Base-by-base conservation (phyloP, 1,140 invertebrate genomes). In the Pachyrhynchus sulphureomaculatus region DNA sequence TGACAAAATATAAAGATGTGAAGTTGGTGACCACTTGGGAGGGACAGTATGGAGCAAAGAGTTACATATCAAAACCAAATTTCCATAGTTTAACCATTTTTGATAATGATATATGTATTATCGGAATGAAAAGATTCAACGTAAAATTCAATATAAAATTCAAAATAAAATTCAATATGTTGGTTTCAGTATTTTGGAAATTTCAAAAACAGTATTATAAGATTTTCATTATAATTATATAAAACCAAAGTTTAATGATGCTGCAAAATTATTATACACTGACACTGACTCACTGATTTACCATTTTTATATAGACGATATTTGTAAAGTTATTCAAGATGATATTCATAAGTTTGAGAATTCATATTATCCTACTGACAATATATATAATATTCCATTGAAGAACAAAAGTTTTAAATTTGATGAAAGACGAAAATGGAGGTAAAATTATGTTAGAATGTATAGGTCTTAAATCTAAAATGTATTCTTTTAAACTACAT, bases 131-230 rank as follows among this genome's bases (percentile, higher is more conserved):
- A 33, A 41, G 21, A 44, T 6, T 18, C 9, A 64, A 71, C 56
- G 36, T 75, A 36, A 34, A 58, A 36, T 70, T 77, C 47, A 72
- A 78, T 66, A 79, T 78, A 70, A 76, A 76, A 0, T 72, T 78
- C n/a, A n/a, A n/a, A n/a, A n/a, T n/a, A n/a, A n/a, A n/a, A n/a
- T n/a, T n/a, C n/a, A n/a, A 18, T 75, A 75, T 26, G 24, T 26
- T 4, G 24, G 24, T 4, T 26, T 26, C 24, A 4, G 3, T 26
- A 26, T 26, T 26, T 69, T 66, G 80, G 77, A 79, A 56, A 49
- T 77, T 23, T 66, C 65, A 10, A 72, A 72, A 64, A 63, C 53
- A n/a, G 52, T 20, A 18, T 26, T 72, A n/a, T 71, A 72, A 39
- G 52, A 66, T 26, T 71, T n/a, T n/a, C n/a, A n/a, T n/a, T n/a